These are phyloP conservation scores for Aphis craccivora DNA, from an alignment of 1,140 invertebrate genomes.

Conservation along the genomic window DNA sequence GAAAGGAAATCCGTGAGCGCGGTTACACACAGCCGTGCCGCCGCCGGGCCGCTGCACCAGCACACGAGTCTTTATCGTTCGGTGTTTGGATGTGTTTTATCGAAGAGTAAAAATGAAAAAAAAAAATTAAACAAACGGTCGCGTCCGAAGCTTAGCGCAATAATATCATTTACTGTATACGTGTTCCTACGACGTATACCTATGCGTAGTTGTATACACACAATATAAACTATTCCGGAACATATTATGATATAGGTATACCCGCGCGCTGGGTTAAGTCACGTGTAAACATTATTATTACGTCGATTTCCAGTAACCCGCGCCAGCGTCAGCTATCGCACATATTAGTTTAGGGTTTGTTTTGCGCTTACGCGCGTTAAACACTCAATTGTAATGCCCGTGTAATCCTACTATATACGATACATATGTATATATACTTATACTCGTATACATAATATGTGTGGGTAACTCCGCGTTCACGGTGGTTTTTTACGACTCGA, in stretches of 20 bases:
- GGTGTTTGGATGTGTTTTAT: conserved; percentile 1
- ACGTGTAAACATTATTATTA: conserved; percentile 40
- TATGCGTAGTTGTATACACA: not conserved
- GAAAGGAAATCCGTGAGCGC: conserved; percentile 7
- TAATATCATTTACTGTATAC: not conserved
- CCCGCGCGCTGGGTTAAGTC: not conserved
- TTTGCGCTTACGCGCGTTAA: not conserved
- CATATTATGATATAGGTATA: not conserved
- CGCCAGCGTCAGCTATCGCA: not conserved
- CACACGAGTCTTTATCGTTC: not conserved
- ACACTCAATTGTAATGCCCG: not conserved
- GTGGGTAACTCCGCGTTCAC: no score
- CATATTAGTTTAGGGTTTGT: conserved; percentile 21
- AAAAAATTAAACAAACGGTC: conserved; percentile 14
- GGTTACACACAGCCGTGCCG: not conserved
- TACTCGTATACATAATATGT: not conserved
- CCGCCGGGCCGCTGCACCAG: not conserved
- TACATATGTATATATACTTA: not conserved
- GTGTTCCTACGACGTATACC: not conserved
- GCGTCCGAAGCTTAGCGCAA: not conserved
- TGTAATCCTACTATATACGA: not conserved
- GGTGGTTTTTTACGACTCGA: conserved; percentile 49
- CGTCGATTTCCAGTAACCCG: not conserved
- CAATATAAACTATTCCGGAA: not conserved
- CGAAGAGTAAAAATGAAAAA: not conserved